Evolutionary conservation across 2,888 invertebrate genomes (phyloP).

Genomic region (Pecten maximus): DNA sequence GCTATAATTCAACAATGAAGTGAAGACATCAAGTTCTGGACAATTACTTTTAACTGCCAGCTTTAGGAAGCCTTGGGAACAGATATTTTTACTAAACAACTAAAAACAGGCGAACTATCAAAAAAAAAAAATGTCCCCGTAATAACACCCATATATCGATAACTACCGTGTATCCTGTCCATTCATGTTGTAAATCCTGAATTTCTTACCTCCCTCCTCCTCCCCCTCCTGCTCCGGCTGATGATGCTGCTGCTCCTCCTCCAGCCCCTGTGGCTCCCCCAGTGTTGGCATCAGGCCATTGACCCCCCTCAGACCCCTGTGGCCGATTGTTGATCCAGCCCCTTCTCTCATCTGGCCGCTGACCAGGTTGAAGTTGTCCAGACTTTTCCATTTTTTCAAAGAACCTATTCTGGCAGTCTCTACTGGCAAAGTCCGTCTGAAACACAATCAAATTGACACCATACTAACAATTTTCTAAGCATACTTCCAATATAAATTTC

Average conservation of each 20-base stretch:
- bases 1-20: too few species aligned
- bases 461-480: too few species aligned
- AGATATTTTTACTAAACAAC: too few species aligned
- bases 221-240: constrained; percentile 33
- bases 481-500: too few species aligned
- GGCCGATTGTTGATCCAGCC: constrained; percentile 63
- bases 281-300: constrained; percentile 58
- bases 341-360: constrained; percentile 77
- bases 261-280: constrained; percentile 31
- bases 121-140: too few species aligned
- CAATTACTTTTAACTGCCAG: too few species aligned
- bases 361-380: constrained; percentile 81
- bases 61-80: too few species aligned
- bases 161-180: background rate
- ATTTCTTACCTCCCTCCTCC: background rate
- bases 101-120: too few species aligned
- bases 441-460: constrained; percentile 52
- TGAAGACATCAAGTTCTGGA: too few species aligned
- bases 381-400: constrained; percentile 93
- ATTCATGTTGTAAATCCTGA: background rate
- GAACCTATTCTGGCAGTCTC: constrained; percentile 97
- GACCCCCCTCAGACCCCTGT: constrained; percentile 51
- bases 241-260: constrained; percentile 27
- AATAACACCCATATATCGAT: too few species aligned
- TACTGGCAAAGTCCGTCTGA: constrained; percentile 97